Evolutionary conservation across 1,140 invertebrate species (phyloP), one percentile per base, ranked within the genome.

Genomic region (Daktulosphaira vitifoliae): DNA sequence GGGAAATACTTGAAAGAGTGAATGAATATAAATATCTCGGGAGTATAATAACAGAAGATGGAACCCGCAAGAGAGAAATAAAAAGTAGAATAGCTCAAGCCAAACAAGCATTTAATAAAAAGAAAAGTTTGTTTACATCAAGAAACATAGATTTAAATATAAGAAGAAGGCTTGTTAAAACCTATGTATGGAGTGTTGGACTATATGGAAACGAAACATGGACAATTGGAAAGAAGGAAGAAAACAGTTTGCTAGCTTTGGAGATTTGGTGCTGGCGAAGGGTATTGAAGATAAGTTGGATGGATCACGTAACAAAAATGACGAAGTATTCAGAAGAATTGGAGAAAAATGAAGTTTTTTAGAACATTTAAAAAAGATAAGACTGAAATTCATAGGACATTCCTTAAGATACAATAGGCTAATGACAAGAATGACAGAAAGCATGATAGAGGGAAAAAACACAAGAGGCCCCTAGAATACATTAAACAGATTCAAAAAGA

Each of bases 261-360:
- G 71, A 71, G n/a, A 69, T 69, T 68, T 71, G 69, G 68, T 69
- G 68, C 25, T 71, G 69, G 59, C 42, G 68, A 62, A 66, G 49
- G 48, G 71, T 72, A 67, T 22, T 68, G 42, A 49, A 44, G 16
- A 56, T 68, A 8, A 26, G 16, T 5, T 67, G 66, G 66, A 67
- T 51, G 3, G 68, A 49, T 1, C 38, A 38, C 8, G 38, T 44
- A 8, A 67, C 25, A 66, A 68, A 42, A 22, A 13, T 7, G 13
- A 5, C 13, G 33, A 37, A 37, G 33, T 7, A 37, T 13, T 6
- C 5, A 37, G 53, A 56, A 37, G 53, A n/a, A n/a, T n/a, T n/a
- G n/a, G n/a, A n/a, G n/a, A n/a, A n/a, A n/a, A n/a, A n/a, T n/a
- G n/a, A n/a, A n/a, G n/a, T n/a, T n/a, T n/a, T n/a, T n/a, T n/a